Evolutionary conservation across 2,113 vertebrate species (phyloP).

Genomic region (Nothocercus julius): DNA sequence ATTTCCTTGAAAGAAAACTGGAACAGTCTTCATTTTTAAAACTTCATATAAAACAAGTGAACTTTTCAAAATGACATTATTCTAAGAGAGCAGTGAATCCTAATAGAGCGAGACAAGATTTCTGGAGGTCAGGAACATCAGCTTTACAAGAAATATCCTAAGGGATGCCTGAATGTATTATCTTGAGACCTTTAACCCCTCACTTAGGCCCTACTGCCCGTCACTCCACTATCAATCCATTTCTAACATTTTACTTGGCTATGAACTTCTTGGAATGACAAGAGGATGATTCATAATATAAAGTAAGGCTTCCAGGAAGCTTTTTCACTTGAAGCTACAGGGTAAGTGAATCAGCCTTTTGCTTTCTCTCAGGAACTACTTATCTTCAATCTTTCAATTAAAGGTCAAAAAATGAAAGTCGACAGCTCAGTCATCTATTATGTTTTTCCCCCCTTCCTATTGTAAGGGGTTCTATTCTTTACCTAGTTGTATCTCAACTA

Average conservation of each 20-base stretch:
- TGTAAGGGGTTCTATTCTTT: constrained; percentile 42
- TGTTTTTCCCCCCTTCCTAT: not conserved
- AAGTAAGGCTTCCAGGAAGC: constrained; percentile 74
- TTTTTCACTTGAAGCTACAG: constrained; percentile 73
- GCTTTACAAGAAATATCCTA: constrained; percentile 65
- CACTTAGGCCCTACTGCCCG: constrained; percentile 55
- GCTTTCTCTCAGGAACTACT: constrained; percentile 78
- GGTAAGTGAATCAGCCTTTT: constrained; percentile 80
- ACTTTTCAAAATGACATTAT: constrained; percentile 69
- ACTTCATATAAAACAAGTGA: constrained; percentile 40
- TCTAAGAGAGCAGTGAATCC: constrained; percentile 66
- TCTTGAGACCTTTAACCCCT: constrained; percentile 70
- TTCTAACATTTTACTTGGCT: constrained; percentile 76
- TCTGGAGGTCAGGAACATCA: constrained; percentile 70
- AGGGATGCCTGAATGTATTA: constrained; percentile 69
- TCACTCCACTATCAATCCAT: constrained; percentile 72
- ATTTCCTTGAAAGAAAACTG: constrained; percentile 51
- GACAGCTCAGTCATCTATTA: constrained; percentile 65
- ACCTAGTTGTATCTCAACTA: constrained; percentile 18
- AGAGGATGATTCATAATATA: constrained; percentile 76
- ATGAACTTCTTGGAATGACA: constrained; percentile 78
- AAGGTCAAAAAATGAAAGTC: constrained; percentile 81
- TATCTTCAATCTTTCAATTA: constrained; percentile 85
- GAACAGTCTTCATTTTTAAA: constrained; percentile 27
- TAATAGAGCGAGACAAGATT: constrained; percentile 58